Conservation (phyloP, 92 coral and sea anemone species). For the Bergia sp. region DNA sequence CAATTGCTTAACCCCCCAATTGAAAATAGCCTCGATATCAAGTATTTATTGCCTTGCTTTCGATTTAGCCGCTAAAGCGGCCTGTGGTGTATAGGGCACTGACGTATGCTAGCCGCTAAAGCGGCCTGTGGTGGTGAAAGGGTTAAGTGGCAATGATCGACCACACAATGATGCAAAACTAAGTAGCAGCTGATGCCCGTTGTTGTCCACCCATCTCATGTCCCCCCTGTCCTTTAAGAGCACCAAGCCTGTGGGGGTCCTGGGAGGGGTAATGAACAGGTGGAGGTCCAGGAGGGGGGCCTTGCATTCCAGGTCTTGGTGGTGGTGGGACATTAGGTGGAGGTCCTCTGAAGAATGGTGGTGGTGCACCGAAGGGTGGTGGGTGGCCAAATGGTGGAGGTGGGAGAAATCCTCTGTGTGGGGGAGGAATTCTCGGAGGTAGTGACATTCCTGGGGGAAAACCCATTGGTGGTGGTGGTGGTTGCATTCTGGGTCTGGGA, state of each 20-base stretch:
- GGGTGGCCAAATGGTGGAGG: conserved; percentile 94
- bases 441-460: conserved; percentile 66
- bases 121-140: no score
- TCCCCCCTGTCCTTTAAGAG: conserved; percentile 82
- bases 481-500: conserved; percentile 78
- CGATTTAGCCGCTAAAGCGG: no score
- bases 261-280: conserved; percentile 98
- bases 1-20: no score
- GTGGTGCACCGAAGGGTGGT: conserved; percentile 83
- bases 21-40: no score
- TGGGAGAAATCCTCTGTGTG: conserved; percentile 80
- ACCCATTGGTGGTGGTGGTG: conserved; percentile 82
- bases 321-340: conserved; percentile 83
- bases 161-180: neutral
- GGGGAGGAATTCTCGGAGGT: conserved; percentile 61
- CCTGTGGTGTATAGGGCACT: no score
- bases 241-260: conserved; percentile 97
- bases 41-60: no score
- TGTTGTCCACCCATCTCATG: conserved; percentile 33
- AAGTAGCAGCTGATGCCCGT: conserved; percentile 36
- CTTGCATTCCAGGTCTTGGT: conserved; percentile 68
- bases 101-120: no score
- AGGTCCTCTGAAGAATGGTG: conserved; percentile 80
- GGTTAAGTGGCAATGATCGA: neutral
- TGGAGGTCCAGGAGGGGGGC: conserved; percentile 90